These are phyloP conservation scores for Drosophila parabipectinata DNA, from an alignment of 1,140 invertebrate genomes.

Conservation along the genomic window DNA sequence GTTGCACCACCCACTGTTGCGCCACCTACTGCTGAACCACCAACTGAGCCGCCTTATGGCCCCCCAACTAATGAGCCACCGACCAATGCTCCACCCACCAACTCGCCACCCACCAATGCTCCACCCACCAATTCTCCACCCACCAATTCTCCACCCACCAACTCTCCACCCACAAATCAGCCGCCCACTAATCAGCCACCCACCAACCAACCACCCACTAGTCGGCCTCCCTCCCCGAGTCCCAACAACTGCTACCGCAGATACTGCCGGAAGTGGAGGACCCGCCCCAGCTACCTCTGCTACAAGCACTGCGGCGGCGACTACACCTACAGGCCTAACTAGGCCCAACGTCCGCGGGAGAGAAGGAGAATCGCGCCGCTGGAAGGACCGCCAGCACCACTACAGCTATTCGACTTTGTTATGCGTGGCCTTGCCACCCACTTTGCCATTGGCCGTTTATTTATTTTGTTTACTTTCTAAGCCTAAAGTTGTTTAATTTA, in stretches of 20 bases:
- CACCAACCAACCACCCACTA: conserved; percentile 37
- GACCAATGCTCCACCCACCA: conserved; percentile 6
- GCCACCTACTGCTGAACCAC: neutral
- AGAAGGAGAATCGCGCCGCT: neutral
- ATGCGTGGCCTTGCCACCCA: conserved; percentile 30
- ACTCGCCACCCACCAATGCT: conserved; percentile 18
- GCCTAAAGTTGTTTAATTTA: conserved; percentile 60
- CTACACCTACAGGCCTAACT: conserved; percentile 53
- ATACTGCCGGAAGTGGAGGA: conserved; percentile 68
- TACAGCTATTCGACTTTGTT: conserved; percentile 40
- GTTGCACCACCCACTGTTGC: neutral
- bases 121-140: conserved; percentile 13
- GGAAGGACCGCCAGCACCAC: neutral
- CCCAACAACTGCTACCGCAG: conserved; percentile 66
- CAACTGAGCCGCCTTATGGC: neutral
- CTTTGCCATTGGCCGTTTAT: conserved; percentile 53
- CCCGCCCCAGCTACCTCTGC: conserved; percentile 67
- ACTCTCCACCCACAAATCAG: conserved; percentile 12
- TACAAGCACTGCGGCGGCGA: conserved; percentile 62
- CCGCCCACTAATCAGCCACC: conserved; percentile 36
- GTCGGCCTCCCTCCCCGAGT: conserved; percentile 47
- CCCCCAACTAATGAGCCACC: conserved; percentile 22
- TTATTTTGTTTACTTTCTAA: conserved; percentile 66
- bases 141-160: conserved; percentile 11
- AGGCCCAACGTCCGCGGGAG: neutral